A percentile compares a stretch with the other conserved stretches of the same genome.
phyloP scores from a whole-genome alignment of 2,113 vertebrate genomes.

The Thunnus thynnus region DNA sequence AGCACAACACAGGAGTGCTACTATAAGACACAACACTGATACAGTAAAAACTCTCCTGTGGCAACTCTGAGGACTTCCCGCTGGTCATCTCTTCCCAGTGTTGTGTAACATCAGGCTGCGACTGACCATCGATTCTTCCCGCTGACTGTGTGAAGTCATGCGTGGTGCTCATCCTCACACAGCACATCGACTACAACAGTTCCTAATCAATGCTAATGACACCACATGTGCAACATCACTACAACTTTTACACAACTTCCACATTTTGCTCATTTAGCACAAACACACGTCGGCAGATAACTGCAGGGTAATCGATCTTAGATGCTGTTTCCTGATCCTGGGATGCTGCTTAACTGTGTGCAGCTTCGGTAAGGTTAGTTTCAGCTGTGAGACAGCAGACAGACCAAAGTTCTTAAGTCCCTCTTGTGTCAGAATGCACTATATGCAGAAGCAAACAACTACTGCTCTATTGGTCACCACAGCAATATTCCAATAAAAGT shows the following conservation, averaged over 20 bases:
- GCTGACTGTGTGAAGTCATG: slow-evolving; percentile 44
- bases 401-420: neutral
- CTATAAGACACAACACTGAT: slow-evolving; percentile 4
- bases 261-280: slow-evolving; percentile 20
- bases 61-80: slow-evolving; percentile 5
- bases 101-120: slow-evolving; percentile 35
- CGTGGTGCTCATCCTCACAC: slow-evolving; percentile 11
- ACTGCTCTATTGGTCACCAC: neutral
- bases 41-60: neutral
- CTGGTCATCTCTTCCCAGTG: neutral
- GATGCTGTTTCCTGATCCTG: neutral
- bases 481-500: neutral
- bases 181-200: slow-evolving; percentile 9
- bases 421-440: neutral
- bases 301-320: neutral
- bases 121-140: slow-evolving; percentile 45
- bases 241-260: slow-evolving; percentile 27
- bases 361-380: neutral
- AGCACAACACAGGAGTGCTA: neutral
- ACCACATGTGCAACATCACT: neutral
- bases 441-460: neutral
- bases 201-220: slow-evolving; percentile 57
- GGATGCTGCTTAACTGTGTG: neutral
- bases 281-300: neutral
- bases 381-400: neutral